phyloP scores from a whole-genome alignment of 2,888 invertebrate species.

The Leptothorax acervorum region DNA sequence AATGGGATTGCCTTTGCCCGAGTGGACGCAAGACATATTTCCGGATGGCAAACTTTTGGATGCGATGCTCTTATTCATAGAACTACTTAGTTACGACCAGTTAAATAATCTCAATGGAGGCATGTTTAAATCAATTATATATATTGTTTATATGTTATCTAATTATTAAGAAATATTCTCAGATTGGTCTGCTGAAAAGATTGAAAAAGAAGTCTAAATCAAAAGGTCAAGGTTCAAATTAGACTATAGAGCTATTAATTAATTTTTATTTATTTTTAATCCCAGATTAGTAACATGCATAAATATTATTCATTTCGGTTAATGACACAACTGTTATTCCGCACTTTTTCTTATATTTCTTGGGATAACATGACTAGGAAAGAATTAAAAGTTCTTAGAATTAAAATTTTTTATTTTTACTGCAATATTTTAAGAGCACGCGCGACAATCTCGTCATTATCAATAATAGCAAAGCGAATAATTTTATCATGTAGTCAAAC shows the following conservation, averaged over 20 bases:
- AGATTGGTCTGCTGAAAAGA: background rate
- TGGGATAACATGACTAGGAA: background rate
- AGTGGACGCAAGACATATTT: conserved; percentile 86
- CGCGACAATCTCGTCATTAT: background rate
- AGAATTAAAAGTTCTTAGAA: background rate
- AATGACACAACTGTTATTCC: background rate
- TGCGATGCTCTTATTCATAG: conserved; percentile 86
- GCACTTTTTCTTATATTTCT: background rate
- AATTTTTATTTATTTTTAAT: background rate
- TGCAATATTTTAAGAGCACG: background rate
- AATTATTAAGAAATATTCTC: background rate
- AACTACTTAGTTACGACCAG: conserved; percentile 86
- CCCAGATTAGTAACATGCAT: background rate
- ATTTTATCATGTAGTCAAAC: no score
- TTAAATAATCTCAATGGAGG: conserved; percentile 87
- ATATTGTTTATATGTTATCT: background rate
- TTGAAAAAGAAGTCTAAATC: background rate
- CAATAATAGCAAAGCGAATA: background rate
- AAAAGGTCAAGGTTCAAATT: background rate
- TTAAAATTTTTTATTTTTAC: background rate
- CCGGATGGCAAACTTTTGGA: conserved; percentile 86
- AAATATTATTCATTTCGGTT: background rate
- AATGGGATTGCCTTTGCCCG: conserved; percentile 86
- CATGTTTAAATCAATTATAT: conserved; percentile 64
- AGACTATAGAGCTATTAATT: background rate